phyloP scores from a whole-genome alignment of 1,140 invertebrate species.

The Drosophila littoralis region DNA sequence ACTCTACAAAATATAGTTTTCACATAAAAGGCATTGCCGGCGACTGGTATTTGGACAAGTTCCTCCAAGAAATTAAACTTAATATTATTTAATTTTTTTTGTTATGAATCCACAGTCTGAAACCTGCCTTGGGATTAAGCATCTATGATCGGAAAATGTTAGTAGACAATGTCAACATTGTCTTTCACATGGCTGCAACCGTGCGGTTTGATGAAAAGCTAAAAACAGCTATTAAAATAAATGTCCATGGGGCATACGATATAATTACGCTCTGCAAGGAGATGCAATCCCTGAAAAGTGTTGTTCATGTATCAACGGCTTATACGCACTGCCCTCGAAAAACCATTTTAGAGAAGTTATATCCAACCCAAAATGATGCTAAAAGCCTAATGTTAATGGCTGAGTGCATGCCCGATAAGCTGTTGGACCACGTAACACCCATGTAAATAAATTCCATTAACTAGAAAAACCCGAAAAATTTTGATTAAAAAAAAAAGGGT shows the following conservation, averaged over 20 bases:
- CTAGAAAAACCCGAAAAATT: too few relatives aligned
- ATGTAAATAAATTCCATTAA: conserved; percentile 85
- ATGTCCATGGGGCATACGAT: conserved; percentile 88
- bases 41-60: conserved; percentile 84
- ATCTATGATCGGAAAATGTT: conserved; percentile 86
- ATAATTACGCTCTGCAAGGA: conserved; percentile 87
- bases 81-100: not conserved
- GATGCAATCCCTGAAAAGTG: conserved; percentile 87
- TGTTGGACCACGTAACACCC: conserved; percentile 88
- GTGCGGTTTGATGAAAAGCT: conserved; percentile 89
- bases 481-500: too few relatives aligned
- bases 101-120: conserved; percentile 71
- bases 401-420: conserved; percentile 85
- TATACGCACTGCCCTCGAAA: conserved; percentile 85
- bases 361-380: conserved; percentile 82
- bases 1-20: conserved; percentile 88
- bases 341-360: conserved; percentile 84
- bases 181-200: conserved; percentile 89
- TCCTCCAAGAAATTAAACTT: not conserved
- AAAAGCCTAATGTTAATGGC: conserved; percentile 87
- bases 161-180: conserved; percentile 84
- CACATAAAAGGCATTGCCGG: conserved; percentile 88
- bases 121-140: conserved; percentile 87
- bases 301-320: conserved; percentile 86
- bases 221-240: conserved; percentile 87